Conservation (phyloP, 2,888 invertebrate genomes). For the Lycaena phlaeas region DNA sequence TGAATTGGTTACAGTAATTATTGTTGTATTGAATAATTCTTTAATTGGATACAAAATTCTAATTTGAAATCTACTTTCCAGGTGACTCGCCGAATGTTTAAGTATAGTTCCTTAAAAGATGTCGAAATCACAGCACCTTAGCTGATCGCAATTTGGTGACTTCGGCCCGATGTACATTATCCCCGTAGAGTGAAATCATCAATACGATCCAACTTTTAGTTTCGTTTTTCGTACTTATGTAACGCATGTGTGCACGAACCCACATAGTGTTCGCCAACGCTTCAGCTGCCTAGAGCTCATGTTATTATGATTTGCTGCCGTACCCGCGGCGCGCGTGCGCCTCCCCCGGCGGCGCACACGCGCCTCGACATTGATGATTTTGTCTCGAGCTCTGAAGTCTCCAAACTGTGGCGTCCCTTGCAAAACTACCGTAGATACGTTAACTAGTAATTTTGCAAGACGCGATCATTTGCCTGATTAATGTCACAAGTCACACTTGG, state of each 20-base stretch:
- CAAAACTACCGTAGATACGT: constrained; percentile 43
- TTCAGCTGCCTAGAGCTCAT: constrained; percentile 7
- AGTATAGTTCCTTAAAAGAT: constrained; percentile 62
- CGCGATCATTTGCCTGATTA: constrained; percentile 62
- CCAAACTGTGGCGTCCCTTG: constrained; percentile 54
- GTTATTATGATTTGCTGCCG: constrained; percentile 7
- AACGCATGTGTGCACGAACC: constrained; percentile 4
- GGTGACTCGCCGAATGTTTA: constrained; percentile 69
- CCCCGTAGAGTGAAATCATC: constrained; percentile 30
- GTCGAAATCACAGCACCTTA: constrained; percentile 60
- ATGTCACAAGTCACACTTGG: constrained; percentile 58
- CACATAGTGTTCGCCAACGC: constrained; percentile 4
- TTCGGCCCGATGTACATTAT: constrained; percentile 31
- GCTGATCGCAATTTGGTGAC: constrained; percentile 46
- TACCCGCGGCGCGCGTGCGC: constrained; percentile 3
- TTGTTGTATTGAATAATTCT: constrained; percentile 41
- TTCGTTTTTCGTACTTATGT: constrained; percentile 7
- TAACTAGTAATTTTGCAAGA: constrained; percentile 61
- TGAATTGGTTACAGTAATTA: constrained; percentile 60
- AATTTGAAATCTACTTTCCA: constrained; percentile 71
- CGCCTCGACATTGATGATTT: constrained; percentile 25
- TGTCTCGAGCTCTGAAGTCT: constrained; percentile 33
- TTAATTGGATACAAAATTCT: constrained; percentile 69
- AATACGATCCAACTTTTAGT: constrained; percentile 15
- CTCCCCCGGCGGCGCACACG: background rate